These are phyloP conservation scores for Apis mellifera DNA, from an alignment of 1,140 invertebrate genomes.

Conservation along the genomic window DNA sequence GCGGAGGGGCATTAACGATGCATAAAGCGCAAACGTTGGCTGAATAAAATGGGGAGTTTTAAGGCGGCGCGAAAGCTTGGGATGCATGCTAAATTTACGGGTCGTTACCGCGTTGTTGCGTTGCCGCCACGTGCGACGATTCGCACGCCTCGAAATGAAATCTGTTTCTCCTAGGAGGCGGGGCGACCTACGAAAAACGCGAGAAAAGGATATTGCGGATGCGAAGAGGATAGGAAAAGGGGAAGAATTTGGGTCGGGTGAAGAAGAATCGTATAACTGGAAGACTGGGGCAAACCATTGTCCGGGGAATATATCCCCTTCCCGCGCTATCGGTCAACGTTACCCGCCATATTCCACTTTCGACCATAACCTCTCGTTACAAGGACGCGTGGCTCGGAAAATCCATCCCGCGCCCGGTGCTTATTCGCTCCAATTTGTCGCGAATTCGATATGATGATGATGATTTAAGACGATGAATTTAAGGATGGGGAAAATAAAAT, in stretches of 20 bases:
- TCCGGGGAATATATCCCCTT: neutral
- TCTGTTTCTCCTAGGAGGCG: slow-evolving; percentile 47
- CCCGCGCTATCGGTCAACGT: neutral
- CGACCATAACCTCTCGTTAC: neutral
- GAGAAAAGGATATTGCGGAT: neutral
- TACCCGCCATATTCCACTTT: neutral
- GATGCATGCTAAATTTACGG: slow-evolving; percentile 41
- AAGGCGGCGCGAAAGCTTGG: slow-evolving; percentile 25
- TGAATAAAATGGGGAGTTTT: neutral
- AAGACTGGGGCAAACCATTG: slow-evolving; percentile 22
- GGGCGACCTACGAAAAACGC: neutral
- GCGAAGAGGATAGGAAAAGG: neutral
- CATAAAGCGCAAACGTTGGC: slow-evolving; percentile 9
- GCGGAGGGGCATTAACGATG: slow-evolving; percentile 8
- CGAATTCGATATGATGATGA: neutral
- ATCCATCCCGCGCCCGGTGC: neutral
- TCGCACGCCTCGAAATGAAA: slow-evolving; percentile 30
- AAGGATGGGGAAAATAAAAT: neutral
- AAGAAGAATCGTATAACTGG: slow-evolving; percentile 5
- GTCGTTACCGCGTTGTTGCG: slow-evolving; percentile 30
- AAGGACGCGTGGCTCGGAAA: neutral
- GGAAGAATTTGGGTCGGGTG: no score
- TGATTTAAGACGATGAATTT: neutral
- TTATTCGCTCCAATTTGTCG: neutral
- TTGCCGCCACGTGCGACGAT: slow-evolving; percentile 42